phyloP scores from a whole-genome alignment of 2,113 vertebrate species.

The Meriones unguiculatus region DNA sequence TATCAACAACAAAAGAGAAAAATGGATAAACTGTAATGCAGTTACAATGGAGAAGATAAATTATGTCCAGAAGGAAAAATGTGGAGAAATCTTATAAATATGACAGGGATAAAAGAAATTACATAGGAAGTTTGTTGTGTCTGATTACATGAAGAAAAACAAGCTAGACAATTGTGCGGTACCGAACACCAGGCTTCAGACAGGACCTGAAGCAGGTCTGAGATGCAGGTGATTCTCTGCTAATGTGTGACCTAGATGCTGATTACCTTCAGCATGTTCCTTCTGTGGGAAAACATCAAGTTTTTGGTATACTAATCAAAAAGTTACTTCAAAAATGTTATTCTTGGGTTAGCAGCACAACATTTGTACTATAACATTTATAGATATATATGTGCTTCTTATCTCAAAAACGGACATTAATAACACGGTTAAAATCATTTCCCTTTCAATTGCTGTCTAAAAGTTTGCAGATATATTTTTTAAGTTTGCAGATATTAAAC shows the following conservation, averaged over 20 bases:
- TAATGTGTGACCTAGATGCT: not conserved
- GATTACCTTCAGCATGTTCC: not conserved
- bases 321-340: constrained; percentile 71
- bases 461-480: constrained; percentile 5
- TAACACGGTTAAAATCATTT: constrained; percentile 20
- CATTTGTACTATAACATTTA: not conserved
- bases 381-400: not conserved
- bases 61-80: not conserved
- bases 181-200: not conserved
- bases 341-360: constrained; percentile 8
- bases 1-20: not conserved
- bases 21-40: not conserved
- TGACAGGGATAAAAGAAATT: not conserved
- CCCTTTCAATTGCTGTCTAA: constrained; percentile 56
- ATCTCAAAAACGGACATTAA: constrained; percentile 18
- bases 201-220: not conserved
- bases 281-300: constrained; percentile 9
- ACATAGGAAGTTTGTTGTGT: not conserved
- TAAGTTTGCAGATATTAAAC: not conserved
- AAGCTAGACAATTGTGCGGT: not conserved
- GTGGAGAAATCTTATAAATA: not conserved
- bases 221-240: not conserved
- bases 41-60: not conserved
- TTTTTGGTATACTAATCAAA: constrained; percentile 88
- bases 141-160: not conserved